A percentile compares a stretch with the other conserved stretches of the same genome.
Conservation (phyloP, 2,113 vertebrate genomes). For the Thinocorus orbignyianus region DNA sequence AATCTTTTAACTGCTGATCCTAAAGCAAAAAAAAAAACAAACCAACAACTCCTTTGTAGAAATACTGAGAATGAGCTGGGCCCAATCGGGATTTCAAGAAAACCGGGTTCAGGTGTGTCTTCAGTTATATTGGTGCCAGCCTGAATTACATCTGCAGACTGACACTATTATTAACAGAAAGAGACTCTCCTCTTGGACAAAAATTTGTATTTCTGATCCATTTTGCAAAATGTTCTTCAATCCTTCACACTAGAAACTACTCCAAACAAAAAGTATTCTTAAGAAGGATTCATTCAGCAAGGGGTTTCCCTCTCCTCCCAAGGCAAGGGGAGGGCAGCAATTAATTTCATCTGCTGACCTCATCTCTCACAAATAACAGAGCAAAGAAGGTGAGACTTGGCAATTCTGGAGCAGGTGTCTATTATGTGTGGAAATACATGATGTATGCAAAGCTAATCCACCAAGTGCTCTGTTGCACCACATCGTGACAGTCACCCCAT, state of each 20-base stretch:
- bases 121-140: not conserved
- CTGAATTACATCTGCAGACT: not conserved
- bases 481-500: not conserved
- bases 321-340: not conserved
- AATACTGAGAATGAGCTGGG: not conserved
- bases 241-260: not conserved
- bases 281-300: not conserved
- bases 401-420: conserved; percentile 32
- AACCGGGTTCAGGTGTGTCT: not conserved
- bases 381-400: conserved; percentile 22
- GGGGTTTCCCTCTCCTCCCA: not conserved
- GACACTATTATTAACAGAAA: not conserved
- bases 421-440: not conserved
- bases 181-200: not conserved
- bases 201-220: not conserved
- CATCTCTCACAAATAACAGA: not conserved
- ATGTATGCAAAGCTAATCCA: conserved; percentile 20
- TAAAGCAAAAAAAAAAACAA: not conserved
- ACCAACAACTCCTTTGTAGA: not conserved
- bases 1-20: not conserved
- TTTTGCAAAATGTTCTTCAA: not conserved
- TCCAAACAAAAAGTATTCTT: not conserved
- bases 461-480: not conserved
- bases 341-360: conserved; percentile 13
- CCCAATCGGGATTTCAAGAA: not conserved